Conservation (phyloP, 2,113 vertebrate species). For the Rhizomys pruinosus region DNA sequence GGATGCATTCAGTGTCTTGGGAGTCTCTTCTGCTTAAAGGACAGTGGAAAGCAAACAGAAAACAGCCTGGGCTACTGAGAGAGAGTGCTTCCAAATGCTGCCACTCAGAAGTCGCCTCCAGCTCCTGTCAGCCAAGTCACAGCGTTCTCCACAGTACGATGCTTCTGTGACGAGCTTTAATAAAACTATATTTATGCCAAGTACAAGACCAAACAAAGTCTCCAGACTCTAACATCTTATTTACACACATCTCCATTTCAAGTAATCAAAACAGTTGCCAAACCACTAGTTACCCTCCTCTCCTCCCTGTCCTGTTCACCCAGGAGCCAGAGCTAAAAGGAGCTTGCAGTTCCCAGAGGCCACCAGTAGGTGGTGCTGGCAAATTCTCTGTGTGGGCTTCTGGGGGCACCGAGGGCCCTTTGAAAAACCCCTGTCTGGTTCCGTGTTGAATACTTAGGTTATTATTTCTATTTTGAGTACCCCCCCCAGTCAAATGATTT, state of each 20-base stretch:
- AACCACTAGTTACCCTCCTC: constrained; percentile 54
- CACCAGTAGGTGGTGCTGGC: constrained; percentile 61
- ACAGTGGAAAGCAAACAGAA: neutral
- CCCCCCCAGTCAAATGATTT: constrained; percentile 10
- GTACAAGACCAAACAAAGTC: constrained; percentile 53
- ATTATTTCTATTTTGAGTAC: constrained; percentile 1
- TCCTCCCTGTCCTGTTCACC: neutral
- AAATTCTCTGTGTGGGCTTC: neutral
- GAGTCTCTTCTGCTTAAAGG: neutral
- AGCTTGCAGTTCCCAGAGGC: neutral
- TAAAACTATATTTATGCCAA: constrained; percentile 58
- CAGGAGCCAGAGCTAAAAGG: neutral
- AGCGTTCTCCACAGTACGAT: neutral
- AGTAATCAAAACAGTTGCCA: constrained; percentile 63
- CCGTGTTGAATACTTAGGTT: constrained; percentile 32
- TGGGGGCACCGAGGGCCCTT: too few relatives aligned
- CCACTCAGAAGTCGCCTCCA: neutral
- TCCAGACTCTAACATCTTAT: constrained; percentile 54
- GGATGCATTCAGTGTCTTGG: neutral
- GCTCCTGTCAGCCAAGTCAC: neutral
- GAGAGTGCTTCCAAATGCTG: neutral
- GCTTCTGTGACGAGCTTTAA: constrained; percentile 66
- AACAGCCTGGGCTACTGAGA: neutral
- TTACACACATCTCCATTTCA: constrained; percentile 65
- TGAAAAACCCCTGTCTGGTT: neutral